phyloP scores from a whole-genome alignment of 2,888 invertebrate species.

The Drosophila prolongata region DNA sequence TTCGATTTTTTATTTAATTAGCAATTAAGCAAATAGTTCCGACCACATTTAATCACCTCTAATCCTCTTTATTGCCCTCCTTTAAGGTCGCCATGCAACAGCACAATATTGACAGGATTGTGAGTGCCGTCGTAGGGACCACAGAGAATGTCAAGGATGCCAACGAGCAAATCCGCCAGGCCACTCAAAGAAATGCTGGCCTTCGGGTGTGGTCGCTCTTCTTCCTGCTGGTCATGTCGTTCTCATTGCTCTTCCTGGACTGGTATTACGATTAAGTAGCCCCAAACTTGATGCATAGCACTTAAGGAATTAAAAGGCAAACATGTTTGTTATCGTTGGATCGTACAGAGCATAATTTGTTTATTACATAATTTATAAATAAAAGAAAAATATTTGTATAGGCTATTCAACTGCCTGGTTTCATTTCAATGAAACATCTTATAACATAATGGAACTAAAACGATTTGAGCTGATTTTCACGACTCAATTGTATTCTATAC shows the following conservation, averaged over 20 bases:
- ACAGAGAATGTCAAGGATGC: slow-evolving; percentile 98
- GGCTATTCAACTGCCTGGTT: slow-evolving; percentile 18
- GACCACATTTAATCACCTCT: background rate
- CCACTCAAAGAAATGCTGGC: slow-evolving; percentile 98
- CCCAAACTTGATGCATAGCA: slow-evolving; percentile 10
- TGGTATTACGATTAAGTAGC: slow-evolving; percentile 95
- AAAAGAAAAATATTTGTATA: slow-evolving; percentile 20
- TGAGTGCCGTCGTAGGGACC: slow-evolving; percentile 94
- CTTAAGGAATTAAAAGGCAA: slow-evolving; percentile 3
- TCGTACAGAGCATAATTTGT: slow-evolving; percentile 56
- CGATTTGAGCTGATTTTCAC: slow-evolving; percentile 21
- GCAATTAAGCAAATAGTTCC: slow-evolving; percentile 1
- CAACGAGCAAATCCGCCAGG: slow-evolving; percentile 98
- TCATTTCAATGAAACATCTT: slow-evolving; percentile 2
- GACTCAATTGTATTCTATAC: slow-evolving; percentile 5
- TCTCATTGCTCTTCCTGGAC: slow-evolving; percentile 97
- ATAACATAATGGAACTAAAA: slow-evolving; percentile 22
- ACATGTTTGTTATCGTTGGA: slow-evolving; percentile 44
- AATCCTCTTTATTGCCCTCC: background rate
- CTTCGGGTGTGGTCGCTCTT: slow-evolving; percentile 97
- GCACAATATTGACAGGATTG: slow-evolving; percentile 95
- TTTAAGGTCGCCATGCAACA: slow-evolving; percentile 94
- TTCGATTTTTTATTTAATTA: background rate
- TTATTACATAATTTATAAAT: slow-evolving; percentile 51
- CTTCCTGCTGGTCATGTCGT: slow-evolving; percentile 97